phyloP scores from a whole-genome alignment of 2,113 vertebrate genomes.

The Electrona antarctica region DNA sequence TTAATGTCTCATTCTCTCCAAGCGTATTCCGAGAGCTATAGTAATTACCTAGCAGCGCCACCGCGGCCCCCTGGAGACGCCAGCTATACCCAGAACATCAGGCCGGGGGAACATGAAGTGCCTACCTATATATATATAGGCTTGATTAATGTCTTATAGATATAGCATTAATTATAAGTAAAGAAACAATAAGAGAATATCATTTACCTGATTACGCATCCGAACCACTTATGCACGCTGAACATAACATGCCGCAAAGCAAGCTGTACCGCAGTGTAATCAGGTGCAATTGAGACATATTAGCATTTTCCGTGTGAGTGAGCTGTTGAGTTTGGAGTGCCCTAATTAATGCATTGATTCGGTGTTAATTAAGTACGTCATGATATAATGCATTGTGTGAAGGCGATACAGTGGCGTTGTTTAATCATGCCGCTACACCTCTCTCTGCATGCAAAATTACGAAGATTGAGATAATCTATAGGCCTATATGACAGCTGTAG shows the following conservation, averaged over 20 bases:
- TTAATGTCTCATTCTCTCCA: slow-evolving; percentile 49
- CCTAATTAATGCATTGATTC: too few species aligned
- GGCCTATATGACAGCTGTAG: too few species aligned
- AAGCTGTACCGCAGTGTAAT: too few species aligned
- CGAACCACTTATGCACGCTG: background rate
- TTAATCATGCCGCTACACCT: too few species aligned
- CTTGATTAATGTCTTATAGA: slow-evolving; percentile 57
- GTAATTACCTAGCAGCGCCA: slow-evolving; percentile 54
- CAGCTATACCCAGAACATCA: background rate
- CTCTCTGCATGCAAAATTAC: too few species aligned
- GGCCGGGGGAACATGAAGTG: slow-evolving; percentile 9
- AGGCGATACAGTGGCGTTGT: too few species aligned
- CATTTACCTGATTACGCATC: background rate
- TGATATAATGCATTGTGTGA: too few species aligned
- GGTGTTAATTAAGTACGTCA: too few species aligned
- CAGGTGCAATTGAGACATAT: too few species aligned
- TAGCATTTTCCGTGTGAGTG: too few species aligned
- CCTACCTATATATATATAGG: slow-evolving; percentile 18
- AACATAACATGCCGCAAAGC: background rate
- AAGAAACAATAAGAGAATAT: slow-evolving; percentile 18
- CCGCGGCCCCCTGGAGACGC: slow-evolving; percentile 33
- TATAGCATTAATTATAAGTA: slow-evolving; percentile 54
- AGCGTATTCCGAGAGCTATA: slow-evolving; percentile 52
- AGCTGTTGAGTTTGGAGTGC: too few species aligned
- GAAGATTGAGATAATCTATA: too few species aligned